Conservation (phyloP, 2,888 invertebrate genomes). For the Epirrhoe alternata region DNA sequence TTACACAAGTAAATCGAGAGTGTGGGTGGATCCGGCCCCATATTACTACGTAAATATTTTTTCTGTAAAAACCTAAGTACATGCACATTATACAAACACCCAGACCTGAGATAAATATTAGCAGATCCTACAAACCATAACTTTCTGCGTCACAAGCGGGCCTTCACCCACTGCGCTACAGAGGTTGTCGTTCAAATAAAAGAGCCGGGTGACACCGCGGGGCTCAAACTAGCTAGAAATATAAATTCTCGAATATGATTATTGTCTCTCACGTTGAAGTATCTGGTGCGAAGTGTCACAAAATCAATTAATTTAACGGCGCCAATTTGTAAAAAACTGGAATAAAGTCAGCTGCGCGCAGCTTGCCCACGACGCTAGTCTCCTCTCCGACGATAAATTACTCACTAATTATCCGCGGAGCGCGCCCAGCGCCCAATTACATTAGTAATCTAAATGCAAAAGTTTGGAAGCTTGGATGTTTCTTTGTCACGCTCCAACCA, state of each 20-base stretch:
- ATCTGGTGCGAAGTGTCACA: slow-evolving; percentile 43
- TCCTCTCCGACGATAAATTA: slow-evolving; percentile 38
- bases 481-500: neutral
- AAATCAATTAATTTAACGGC: slow-evolving; percentile 46
- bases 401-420: slow-evolving; percentile 19
- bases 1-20: too few relatives aligned
- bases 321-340: slow-evolving; percentile 49
- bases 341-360: slow-evolving; percentile 40
- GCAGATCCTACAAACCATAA: too few relatives aligned
- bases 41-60: too few relatives aligned
- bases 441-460: neutral
- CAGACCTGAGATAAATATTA: too few relatives aligned
- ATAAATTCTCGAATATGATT: neutral
- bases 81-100: too few relatives aligned
- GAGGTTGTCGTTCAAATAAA: too few relatives aligned
- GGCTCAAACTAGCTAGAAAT: too few relatives aligned
- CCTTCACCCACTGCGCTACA: too few relatives aligned
- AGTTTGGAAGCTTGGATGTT: neutral
- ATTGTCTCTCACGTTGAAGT: slow-evolving; percentile 7
- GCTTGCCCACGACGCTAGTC: slow-evolving; percentile 43
- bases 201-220: too few relatives aligned
- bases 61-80: too few relatives aligned
- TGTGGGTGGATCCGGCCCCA: too few relatives aligned
- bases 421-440: slow-evolving; percentile 33
- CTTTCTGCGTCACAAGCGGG: too few relatives aligned